Evolutionary conservation across 2,797 vertebrate genomes (phyloP).

Genomic region (Dromococcyx pavoninus): DNA sequence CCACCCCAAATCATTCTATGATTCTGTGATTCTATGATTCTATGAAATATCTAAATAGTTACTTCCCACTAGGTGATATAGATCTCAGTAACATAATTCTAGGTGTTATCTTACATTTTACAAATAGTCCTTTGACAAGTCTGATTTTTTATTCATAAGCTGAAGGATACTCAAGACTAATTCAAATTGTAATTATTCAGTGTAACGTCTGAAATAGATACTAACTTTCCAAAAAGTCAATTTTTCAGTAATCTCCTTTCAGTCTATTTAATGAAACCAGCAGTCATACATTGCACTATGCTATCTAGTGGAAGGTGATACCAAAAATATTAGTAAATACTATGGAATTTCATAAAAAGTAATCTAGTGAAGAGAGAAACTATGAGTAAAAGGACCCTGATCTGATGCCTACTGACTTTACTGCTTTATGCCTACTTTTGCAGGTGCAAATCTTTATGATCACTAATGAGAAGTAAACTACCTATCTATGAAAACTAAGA

Average conservation of each 20-base stretch:
- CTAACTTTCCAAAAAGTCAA: background rate
- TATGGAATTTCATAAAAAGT: background rate
- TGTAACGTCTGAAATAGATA: conserved; percentile 1
- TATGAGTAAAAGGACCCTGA: background rate
- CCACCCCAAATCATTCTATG: too few relatives aligned
- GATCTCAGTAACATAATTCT: background rate
- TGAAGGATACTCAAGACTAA: background rate
- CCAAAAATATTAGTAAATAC: background rate
- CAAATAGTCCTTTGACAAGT: background rate
- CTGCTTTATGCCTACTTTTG: background rate
- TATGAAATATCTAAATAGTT: background rate
- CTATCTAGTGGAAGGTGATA: background rate
- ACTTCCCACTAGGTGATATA: background rate
- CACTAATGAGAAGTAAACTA: background rate
- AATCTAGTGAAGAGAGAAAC: background rate
- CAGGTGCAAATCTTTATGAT: fast-evolving
- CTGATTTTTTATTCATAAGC: background rate
- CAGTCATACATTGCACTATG: background rate
- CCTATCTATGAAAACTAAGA: background rate
- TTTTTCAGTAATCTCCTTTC: background rate
- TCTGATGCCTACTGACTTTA: background rate
- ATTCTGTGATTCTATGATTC: too few relatives aligned
- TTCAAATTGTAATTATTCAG: conserved; percentile 35
- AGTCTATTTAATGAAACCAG: background rate
- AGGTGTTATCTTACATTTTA: background rate